Evolutionary conservation across 1,140 invertebrate genomes (phyloP).

Genomic region (Cyclargus thomasi): DNA sequence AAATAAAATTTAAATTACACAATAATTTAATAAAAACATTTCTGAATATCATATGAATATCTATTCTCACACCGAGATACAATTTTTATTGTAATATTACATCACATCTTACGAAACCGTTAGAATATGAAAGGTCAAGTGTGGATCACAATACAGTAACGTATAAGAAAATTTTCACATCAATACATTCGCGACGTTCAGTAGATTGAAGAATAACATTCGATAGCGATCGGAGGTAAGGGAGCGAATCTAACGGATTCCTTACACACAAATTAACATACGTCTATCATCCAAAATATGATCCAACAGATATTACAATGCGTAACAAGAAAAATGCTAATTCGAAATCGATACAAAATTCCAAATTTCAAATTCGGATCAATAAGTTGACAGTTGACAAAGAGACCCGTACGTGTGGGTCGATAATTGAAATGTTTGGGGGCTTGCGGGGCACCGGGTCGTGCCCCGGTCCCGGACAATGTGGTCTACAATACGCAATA

Average conservation of each 20-base stretch:
- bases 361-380: conserved; percentile 33
- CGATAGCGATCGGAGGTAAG: conserved; percentile 29
- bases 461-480: conserved; percentile 57
- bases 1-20: not conserved
- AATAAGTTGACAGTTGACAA: conserved; percentile 20
- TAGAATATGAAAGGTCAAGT: conserved; percentile 47
- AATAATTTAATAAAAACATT: conserved; percentile 12
- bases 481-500: conserved; percentile 58
- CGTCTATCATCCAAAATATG: conserved; percentile 56
- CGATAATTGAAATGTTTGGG: conserved; percentile 67
- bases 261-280: conserved; percentile 53
- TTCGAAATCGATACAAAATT: conserved; percentile 47
- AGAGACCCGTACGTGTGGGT: conserved; percentile 35
- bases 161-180: conserved; percentile 44
- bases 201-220: conserved; percentile 64
- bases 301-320: conserved; percentile 40
- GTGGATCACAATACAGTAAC: conserved; percentile 26
- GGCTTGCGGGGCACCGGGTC: conserved; percentile 60
- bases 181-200: conserved; percentile 50
- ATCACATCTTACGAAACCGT: conserved; percentile 34
- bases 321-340: conserved; percentile 46
- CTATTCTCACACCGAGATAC: conserved; percentile 22
- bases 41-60: not conserved
- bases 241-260: conserved; percentile 16
- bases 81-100: conserved; percentile 16